Percentiles rank a stretch among this genome's conserved stretches.
These are phyloP conservation scores for Camelus bactrianus DNA, from an alignment of 2,113 vertebrate genomes.

Conservation along the genomic window DNA sequence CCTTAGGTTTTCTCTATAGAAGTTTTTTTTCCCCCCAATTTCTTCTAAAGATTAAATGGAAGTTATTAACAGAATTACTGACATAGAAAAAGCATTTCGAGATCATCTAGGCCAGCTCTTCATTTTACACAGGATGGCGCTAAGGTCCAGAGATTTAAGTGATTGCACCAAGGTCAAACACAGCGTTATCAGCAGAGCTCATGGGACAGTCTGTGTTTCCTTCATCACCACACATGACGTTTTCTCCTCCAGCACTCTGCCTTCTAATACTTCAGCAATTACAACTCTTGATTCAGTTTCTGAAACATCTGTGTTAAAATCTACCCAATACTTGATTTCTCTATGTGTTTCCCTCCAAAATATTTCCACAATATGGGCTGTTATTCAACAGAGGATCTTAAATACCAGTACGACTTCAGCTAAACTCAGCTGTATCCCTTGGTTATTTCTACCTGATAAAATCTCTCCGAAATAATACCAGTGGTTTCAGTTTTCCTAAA, in stretches of 20 bases:
- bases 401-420: neutral
- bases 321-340: neutral
- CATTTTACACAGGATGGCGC: neutral
- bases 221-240: fast-evolving
- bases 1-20: neutral
- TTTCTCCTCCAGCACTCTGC: neutral
- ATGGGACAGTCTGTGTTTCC: neutral
- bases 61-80: neutral
- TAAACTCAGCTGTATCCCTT: neutral
- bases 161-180: neutral
- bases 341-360: neutral
- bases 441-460: neutral
- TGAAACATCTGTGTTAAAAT: neutral
- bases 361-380: neutral
- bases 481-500: neutral
- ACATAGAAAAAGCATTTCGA: neutral
- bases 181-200: neutral
- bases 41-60: neutral
- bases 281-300: neutral
- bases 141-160: neutral
- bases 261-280: neutral
- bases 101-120: neutral
- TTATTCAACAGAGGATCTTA: neutral
- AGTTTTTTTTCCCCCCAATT: neutral
- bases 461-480: neutral